phyloP scores from a whole-genome alignment of 2,888 invertebrate species.

The Cabera pusaria region DNA sequence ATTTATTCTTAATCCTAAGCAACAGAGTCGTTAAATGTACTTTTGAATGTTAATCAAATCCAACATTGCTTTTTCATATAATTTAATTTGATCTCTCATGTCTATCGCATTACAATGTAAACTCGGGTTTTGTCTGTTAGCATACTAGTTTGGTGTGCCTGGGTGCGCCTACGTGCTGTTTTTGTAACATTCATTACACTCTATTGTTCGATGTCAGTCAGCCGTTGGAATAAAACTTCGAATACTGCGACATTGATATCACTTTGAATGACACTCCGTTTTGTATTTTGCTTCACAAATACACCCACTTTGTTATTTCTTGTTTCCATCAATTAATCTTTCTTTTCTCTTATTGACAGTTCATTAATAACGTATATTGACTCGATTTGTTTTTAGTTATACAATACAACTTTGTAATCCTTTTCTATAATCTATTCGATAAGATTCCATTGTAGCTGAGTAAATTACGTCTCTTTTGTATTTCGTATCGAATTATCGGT shows the following conservation, averaged over 20 bases:
- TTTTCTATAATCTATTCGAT: slow-evolving; percentile 38
- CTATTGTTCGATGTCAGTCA: slow-evolving; percentile 56
- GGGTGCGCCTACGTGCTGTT: slow-evolving; percentile 37
- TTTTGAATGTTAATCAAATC: slow-evolving; percentile 5
- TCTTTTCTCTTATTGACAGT: slow-evolving; percentile 37
- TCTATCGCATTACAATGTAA: slow-evolving; percentile 25
- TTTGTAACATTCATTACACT: slow-evolving; percentile 51
- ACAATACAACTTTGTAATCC: slow-evolving; percentile 35
- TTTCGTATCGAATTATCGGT: slow-evolving; percentile 37
- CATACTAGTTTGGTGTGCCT: slow-evolving; percentile 20
- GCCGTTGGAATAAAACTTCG: slow-evolving; percentile 34
- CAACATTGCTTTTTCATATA: slow-evolving; percentile 6
- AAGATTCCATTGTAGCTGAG: slow-evolving; percentile 36
- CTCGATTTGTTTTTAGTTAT: slow-evolving; percentile 21
- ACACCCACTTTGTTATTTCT: slow-evolving; percentile 40
- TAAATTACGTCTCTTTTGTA: slow-evolving; percentile 51
- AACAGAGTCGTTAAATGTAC: no score
- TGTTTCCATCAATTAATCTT: slow-evolving; percentile 41
- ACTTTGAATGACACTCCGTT: slow-evolving; percentile 53
- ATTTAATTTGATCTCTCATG: slow-evolving; percentile 8
- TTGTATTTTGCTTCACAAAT: slow-evolving; percentile 37
- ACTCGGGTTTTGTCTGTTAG: slow-evolving; percentile 31
- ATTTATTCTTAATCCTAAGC: slow-evolving; percentile 7
- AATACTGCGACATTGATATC: slow-evolving; percentile 46
- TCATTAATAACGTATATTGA: slow-evolving; percentile 39